Percentiles rank a stretch among this genome's conserved stretches.
Evolutionary conservation across 2,113 vertebrate genomes (phyloP).

Genomic region (Oophaga pumilio): DNA sequence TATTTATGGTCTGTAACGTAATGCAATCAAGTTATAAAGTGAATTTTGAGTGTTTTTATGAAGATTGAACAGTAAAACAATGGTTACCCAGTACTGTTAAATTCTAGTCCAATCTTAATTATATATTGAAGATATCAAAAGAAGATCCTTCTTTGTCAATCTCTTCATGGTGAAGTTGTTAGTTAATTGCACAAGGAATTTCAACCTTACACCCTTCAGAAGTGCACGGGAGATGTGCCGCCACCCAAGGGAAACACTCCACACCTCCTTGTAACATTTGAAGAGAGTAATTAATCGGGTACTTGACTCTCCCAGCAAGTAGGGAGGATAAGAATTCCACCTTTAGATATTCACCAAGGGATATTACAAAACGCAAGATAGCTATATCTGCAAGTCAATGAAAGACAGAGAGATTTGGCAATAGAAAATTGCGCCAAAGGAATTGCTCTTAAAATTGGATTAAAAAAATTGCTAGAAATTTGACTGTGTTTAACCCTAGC

Average conservation of each 20-base stretch:
- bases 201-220: slow-evolving; percentile 27
- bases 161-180: background rate
- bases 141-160: background rate
- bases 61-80: too few relatives aligned
- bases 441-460: too few relatives aligned
- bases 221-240: background rate
- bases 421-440: background rate
- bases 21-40: too few relatives aligned
- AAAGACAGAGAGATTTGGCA: background rate
- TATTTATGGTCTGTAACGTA: too few relatives aligned
- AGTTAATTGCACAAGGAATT: slow-evolving; percentile 21
- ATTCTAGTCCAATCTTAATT: too few relatives aligned
- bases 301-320: slow-evolving; percentile 8
- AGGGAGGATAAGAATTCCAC: slow-evolving; percentile 18
- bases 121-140: background rate
- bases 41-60: too few relatives aligned
- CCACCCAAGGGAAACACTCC: slow-evolving; percentile 49
- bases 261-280: slow-evolving; percentile 39
- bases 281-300: slow-evolving; percentile 29
- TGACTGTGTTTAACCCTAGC: too few relatives aligned
- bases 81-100: too few relatives aligned
- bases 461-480: too few relatives aligned
- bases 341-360: background rate
- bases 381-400: background rate
- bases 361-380: background rate